Percentiles rank a stretch among this genome's conserved stretches.
These are phyloP conservation scores for Biston betularia DNA, from an alignment of 2,888 invertebrate genomes.

Conservation along the genomic window DNA sequence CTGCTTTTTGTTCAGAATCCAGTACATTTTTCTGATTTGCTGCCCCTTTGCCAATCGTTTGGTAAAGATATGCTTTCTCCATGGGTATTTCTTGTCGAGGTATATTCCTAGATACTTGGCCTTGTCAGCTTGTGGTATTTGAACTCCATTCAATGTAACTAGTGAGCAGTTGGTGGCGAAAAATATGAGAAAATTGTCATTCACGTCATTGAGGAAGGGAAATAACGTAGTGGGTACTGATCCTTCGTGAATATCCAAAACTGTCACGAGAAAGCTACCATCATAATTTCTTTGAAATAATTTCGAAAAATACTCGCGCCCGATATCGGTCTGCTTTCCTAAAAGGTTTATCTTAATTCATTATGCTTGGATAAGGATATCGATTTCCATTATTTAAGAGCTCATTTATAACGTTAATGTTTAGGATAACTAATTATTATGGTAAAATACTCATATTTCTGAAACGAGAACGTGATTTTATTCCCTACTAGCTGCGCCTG, in stretches of 20 bases:
- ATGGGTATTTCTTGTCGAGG: too few relatives aligned
- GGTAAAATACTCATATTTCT: not conserved
- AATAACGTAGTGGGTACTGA: not conserved
- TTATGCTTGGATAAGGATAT: constrained; percentile 6
- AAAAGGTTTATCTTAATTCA: constrained; percentile 11
- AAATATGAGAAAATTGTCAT: too few relatives aligned
- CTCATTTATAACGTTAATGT: not conserved
- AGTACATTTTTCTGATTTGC: too few relatives aligned
- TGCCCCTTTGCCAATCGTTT: too few relatives aligned
- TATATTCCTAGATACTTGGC: too few relatives aligned
- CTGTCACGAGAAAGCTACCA: constrained; percentile 46
- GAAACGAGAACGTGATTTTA: not conserved
- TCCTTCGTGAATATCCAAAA: constrained; percentile 20
- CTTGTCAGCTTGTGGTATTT: too few relatives aligned
- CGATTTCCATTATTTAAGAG: not conserved
- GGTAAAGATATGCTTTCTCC: too few relatives aligned
- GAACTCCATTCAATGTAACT: too few relatives aligned
- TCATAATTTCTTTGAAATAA: constrained; percentile 41
- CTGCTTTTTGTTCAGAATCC: too few relatives aligned
- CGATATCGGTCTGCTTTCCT: constrained; percentile 17
- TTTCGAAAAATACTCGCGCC: constrained; percentile 15
- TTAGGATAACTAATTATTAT: not conserved
- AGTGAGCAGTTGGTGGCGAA: too few relatives aligned
- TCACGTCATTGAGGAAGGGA: not conserved
- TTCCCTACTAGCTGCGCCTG: too few relatives aligned